These are phyloP conservation scores for Erinaceus europaeus DNA, from an alignment of 2,113 vertebrate genomes.

Conservation along the genomic window DNA sequence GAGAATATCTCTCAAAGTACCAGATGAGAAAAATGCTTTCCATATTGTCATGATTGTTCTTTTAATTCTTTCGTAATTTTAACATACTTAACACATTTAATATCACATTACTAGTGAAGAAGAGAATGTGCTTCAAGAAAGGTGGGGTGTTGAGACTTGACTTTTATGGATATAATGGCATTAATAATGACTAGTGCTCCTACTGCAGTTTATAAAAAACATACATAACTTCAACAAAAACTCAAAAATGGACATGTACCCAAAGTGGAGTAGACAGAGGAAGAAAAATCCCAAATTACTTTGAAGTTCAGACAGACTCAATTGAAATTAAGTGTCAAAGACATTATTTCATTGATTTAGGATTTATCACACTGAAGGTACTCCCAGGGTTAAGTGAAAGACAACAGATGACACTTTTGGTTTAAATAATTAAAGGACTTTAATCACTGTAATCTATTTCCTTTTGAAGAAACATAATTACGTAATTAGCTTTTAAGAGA, in stretches of 20 bases:
- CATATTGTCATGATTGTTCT: neutral
- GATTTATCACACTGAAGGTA: slow-evolving; percentile 21
- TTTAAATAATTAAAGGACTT: slow-evolving; percentile 27
- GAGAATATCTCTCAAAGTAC: neutral
- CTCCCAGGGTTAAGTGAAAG: slow-evolving; percentile 41
- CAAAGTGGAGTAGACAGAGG: neutral
- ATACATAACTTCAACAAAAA: slow-evolving; percentile 6
- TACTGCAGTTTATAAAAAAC: slow-evolving; percentile 21
- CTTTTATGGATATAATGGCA: slow-evolving; percentile 13
- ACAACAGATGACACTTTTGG: slow-evolving; percentile 21
- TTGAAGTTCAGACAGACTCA: slow-evolving; percentile 12
- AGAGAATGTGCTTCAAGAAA: slow-evolving; percentile 31
- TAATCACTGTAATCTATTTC: slow-evolving; percentile 30
- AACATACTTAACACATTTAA: slow-evolving; percentile 12
- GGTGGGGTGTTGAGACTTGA: neutral
- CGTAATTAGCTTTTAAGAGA: slow-evolving; percentile 34
- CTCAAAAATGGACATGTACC: neutral
- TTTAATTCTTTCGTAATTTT: slow-evolving; percentile 34
- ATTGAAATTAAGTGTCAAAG: slow-evolving; percentile 46
- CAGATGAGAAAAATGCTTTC: neutral
- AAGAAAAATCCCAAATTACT: slow-evolving; percentile 2
- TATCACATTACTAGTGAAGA: neutral
- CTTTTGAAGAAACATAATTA: slow-evolving; percentile 23
- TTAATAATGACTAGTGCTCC: slow-evolving; percentile 28
- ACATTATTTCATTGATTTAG: slow-evolving; percentile 6